Evolutionary conservation across 2,797 vertebrate genomes (phyloP).

Genomic region (Adrianichthys oophorus): DNA sequence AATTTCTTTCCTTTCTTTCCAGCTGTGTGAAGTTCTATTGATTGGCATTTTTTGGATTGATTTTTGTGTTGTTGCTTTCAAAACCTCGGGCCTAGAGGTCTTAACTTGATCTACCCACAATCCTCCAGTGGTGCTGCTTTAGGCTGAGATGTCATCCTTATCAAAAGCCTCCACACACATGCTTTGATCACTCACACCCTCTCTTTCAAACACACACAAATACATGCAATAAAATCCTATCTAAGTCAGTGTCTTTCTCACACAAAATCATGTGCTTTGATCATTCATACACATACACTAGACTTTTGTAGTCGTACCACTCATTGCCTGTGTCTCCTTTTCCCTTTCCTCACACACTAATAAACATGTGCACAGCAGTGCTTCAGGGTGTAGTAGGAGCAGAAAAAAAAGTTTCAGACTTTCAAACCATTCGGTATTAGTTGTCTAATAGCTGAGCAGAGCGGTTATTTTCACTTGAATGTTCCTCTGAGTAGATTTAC

Average conservation of each 20-base stretch:
- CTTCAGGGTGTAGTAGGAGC: constrained; percentile 12
- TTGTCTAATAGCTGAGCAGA: constrained; percentile 12
- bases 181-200: constrained; percentile 67
- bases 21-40: constrained; percentile 34
- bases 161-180: constrained; percentile 59
- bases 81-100: constrained; percentile 60
- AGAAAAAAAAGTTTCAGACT: constrained; percentile 28
- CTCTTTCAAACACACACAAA: constrained; percentile 37
- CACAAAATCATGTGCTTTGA: constrained; percentile 56
- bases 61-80: constrained; percentile 54
- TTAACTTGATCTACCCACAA: constrained; percentile 70
- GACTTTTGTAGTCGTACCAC: constrained; percentile 40
- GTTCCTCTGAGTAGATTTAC: constrained; percentile 5
- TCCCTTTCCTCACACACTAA: constrained; percentile 11
- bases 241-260: constrained; percentile 50
- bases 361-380: constrained; percentile 1
- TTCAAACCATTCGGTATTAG: constrained; percentile 25
- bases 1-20: constrained; percentile 38
- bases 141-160: constrained; percentile 62
- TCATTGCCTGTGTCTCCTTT: constrained; percentile 33
- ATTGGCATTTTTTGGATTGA: constrained; percentile 62
- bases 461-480: constrained; percentile 10
- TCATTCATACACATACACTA: constrained; percentile 41
- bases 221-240: constrained; percentile 43
- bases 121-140: constrained; percentile 57